Evolutionary conservation across 2,113 vertebrate genomes (phyloP).

Genomic region (Bucco capensis): DNA sequence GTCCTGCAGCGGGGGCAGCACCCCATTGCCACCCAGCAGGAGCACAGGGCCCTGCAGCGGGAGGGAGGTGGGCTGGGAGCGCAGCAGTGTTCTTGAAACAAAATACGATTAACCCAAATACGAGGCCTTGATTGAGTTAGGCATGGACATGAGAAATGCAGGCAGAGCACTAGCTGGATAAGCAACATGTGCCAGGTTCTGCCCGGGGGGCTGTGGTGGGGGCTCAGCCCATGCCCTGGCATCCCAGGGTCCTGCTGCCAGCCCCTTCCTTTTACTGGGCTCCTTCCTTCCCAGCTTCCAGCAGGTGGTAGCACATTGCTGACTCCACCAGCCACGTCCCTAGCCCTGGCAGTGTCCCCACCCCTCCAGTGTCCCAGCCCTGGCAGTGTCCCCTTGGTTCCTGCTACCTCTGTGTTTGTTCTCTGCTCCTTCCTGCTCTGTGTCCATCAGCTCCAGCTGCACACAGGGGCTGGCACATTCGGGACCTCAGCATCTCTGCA

Average conservation of each 20-base stretch:
- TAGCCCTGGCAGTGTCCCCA: neutral
- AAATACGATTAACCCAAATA: neutral
- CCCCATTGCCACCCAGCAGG: neutral
- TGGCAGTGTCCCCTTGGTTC: neutral
- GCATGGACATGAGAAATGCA: neutral
- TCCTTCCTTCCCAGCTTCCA: slow-evolving; percentile 13
- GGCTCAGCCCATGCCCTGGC: neutral
- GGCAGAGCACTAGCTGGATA: neutral
- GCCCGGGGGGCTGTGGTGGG: neutral
- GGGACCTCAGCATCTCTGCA: neutral
- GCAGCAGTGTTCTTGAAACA: neutral
- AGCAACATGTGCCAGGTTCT: neutral
- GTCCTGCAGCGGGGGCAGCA: neutral
- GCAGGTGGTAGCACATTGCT: slow-evolving; percentile 36
- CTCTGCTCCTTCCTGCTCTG: neutral
- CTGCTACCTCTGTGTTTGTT: neutral
- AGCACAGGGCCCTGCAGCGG: neutral
- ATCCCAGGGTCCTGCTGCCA: neutral
- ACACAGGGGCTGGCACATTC: neutral
- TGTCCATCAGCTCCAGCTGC: neutral
- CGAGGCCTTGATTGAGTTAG: neutral
- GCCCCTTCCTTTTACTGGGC: neutral
- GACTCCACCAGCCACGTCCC: neutral
- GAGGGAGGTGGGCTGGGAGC: neutral
- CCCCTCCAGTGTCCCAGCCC: neutral